phyloP scores from a whole-genome alignment of 2,113 vertebrate species.

The Chunga burmeisteri region DNA sequence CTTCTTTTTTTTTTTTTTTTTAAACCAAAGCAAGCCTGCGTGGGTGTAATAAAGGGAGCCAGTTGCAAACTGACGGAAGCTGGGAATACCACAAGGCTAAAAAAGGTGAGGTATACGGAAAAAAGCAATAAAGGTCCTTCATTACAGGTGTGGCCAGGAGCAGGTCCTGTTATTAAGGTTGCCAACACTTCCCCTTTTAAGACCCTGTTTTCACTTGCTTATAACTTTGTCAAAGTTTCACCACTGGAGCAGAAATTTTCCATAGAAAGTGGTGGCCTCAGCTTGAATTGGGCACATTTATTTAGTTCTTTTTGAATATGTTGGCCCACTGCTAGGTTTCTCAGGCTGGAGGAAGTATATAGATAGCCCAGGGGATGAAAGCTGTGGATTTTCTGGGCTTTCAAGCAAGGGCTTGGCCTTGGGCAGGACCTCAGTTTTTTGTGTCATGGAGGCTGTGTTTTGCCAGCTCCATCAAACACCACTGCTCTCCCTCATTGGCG shows the following conservation, averaged over 20 bases:
- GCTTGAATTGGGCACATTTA: not conserved
- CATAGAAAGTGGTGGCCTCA: not conserved
- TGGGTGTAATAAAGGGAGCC: not conserved
- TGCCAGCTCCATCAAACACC: not conserved
- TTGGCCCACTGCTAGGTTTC: not conserved
- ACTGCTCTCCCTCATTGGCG: not conserved
- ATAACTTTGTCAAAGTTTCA: not conserved
- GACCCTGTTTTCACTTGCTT: conserved; percentile 32
- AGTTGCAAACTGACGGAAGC: not conserved
- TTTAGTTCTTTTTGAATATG: not conserved
- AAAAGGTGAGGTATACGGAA: conserved; percentile 5
- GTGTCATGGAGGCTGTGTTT: not conserved
- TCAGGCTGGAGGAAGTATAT: not conserved
- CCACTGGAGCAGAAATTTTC: not conserved
- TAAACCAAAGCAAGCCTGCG: not conserved
- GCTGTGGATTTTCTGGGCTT: not conserved
- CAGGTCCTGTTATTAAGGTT: conserved; percentile 31
- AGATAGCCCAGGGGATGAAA: not conserved
- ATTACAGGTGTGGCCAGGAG: conserved; percentile 37
- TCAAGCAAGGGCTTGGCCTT: not conserved
- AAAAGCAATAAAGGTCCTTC: conserved; percentile 35
- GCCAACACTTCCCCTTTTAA: not conserved
- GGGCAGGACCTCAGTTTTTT: not conserved
- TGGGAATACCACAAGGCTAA: not conserved
- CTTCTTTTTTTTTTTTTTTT: not conserved